These are phyloP conservation scores for Dendrophyllia cribrosa DNA, from an alignment of 64 coral and sea anemone genomes.

Conservation along the genomic window DNA sequence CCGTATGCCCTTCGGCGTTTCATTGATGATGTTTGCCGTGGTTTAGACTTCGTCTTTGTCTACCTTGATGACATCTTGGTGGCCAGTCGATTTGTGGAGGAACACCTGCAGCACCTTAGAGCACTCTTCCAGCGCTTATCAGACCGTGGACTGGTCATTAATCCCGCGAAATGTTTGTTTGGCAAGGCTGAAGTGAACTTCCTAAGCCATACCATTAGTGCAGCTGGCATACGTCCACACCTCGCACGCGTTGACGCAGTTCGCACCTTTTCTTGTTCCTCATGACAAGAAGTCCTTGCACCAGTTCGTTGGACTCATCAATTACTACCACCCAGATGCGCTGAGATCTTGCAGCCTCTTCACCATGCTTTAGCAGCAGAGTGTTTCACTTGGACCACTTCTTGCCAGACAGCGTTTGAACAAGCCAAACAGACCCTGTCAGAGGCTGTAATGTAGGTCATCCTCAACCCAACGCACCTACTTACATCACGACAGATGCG, in stretches of 20 bases:
- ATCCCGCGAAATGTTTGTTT: conserved; percentile 16
- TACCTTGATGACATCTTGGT: conserved; percentile 27
- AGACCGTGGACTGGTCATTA: conserved; percentile 46
- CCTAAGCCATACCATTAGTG: conserved; percentile 36
- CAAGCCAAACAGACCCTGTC: conserved; percentile 27
- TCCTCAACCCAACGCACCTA: conserved; percentile 17
- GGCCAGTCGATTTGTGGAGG: background rate
- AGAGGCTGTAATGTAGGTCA: conserved; percentile 28
- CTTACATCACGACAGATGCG: background rate
- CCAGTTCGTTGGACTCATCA: no score
- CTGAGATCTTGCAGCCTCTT: background rate
- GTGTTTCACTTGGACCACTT: background rate
- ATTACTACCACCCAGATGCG: no score
- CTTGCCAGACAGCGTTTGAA: conserved; percentile 31
- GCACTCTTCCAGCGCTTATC: background rate
- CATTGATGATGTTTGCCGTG: no score
- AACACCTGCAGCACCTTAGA: conserved; percentile 28
- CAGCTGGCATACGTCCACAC: conserved; percentile 40
- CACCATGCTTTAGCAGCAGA: conserved; percentile 14
- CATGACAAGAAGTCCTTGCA: no score
- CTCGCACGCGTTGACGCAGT: background rate
- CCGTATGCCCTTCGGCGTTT: no score
- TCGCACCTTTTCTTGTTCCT: no score
- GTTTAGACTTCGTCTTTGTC: no score
- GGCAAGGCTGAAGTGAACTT: no score